Evolutionary conservation across 2,797 vertebrate species (phyloP), one percentile per base, ranked within the genome.

Genomic region (Chromis chromis): DNA sequence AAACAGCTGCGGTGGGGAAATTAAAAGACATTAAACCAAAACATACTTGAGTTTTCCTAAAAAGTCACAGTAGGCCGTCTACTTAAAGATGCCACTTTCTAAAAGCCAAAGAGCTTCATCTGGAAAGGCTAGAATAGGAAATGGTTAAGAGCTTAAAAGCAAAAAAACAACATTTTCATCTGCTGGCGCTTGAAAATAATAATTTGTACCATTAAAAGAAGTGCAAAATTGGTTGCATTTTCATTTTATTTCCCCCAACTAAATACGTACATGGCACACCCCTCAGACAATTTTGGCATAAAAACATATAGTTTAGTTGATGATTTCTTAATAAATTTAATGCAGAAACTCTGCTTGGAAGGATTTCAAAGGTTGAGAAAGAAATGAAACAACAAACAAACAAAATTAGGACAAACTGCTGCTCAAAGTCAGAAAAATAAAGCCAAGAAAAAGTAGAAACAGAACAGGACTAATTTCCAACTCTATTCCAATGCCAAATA

Each of bases 1-100:
- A 82, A 62, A 60, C 70, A 68, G 75, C 81, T 81, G 70, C 60
- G 50, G 49, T n/a, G 19, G 40, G 44, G 72, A 75, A 77, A 75
- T 81, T 7, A 65, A 53, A 46, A 48, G 60, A 71, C 61, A 70
- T 83, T 62, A 68, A 82, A 69, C 24, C 24, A 50, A 76, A 84
- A 78, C 59, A 65, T 61, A 7, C 60, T 78, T 46, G 16, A 70
- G 57, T 48, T 64, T 68, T 65, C 64, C 19, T 70, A 14, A 42
- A 81, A 81, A 50, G 70, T 68, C 79, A 73, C 71, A 67, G 17
- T 11, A 25, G 71, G 60, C 57, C 55, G 44, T 50, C 4, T 21
- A 21, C 33, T 66, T 62, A 2, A 66, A 55, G 31, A 58, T 63
- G 14, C 12, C 55, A 69, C 65, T 73, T 75, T 74, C 19, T 4